Percentiles rank a stretch among this genome's conserved stretches.
phyloP scores from a whole-genome alignment of 2,888 invertebrate genomes.

The Caenorhabditis afra region DNA sequence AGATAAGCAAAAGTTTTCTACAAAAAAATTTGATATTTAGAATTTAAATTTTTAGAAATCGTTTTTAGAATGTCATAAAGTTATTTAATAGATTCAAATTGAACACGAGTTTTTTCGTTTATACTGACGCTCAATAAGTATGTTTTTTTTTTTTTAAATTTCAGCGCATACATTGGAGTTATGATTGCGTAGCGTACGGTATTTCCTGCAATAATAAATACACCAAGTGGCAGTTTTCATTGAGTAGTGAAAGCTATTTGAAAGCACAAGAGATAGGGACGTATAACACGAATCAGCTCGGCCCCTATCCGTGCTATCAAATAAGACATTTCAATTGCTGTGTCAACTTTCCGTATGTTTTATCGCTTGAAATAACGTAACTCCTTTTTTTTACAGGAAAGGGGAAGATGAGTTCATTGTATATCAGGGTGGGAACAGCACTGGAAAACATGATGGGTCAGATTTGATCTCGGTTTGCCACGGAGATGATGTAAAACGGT shows the following conservation, averaged over 20 bases:
- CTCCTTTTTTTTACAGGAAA: background rate
- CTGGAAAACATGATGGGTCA: constrained; percentile 39
- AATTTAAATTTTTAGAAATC: too few species aligned
- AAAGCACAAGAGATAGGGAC: constrained; percentile 17
- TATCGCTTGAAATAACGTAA: too few species aligned
- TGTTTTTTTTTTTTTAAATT: too few species aligned
- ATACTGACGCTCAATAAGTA: too few species aligned
- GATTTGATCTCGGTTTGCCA: constrained; percentile 22
- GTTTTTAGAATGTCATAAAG: too few species aligned
- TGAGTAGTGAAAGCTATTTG: constrained; percentile 2
- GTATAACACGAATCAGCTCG: constrained; percentile 1
- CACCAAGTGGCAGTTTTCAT: constrained; percentile 42
- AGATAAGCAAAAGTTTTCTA: background rate
- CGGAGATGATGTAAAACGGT: constrained; percentile 1
- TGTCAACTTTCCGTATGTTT: constrained; percentile 7
- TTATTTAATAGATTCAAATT: too few species aligned
- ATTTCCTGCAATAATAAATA: constrained; percentile 39
- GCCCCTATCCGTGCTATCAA: constrained; percentile 40
- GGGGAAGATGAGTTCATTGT: background rate
- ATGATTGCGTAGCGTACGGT: constrained; percentile 33
- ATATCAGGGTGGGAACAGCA: constrained; percentile 50
- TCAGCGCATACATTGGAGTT: constrained; percentile 22
- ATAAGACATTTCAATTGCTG: constrained; percentile 31
- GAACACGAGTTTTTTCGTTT: too few species aligned
- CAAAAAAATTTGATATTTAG: too few species aligned